Base-by-base conservation (phyloP, 2,888 invertebrate species). In the Chironomus riparius region DNA sequence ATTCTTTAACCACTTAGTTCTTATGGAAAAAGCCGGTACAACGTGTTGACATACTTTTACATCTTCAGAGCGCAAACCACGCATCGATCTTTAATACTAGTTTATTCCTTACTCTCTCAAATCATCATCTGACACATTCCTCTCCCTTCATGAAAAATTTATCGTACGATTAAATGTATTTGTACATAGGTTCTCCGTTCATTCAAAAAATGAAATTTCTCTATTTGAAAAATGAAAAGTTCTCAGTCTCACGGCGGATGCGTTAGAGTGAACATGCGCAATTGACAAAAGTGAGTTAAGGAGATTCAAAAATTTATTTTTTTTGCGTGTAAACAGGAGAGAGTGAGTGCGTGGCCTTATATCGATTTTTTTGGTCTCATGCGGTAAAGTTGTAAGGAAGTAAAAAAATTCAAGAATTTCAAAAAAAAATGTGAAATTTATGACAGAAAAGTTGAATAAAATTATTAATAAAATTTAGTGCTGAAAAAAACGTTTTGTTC, bases 291-390 rank as follows among this genome's bases (percentile, higher is more conserved):
- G 65, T 13, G 65, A 24, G 24, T 1, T 18, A 65, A 65, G 12
- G n/a, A 65, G 65, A 24, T 5, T 24, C 4, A 38, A 38, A 38
- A 24, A 65, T 24, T 24, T 13, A 21, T 24, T 65, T 65, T n/a
- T 10, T 22, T 24, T 21, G 13, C 65, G 24, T 21, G 15, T 56
- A n/a, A 56, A n/a, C 38, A 38, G 38, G 38, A 38, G 38, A 56
- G n/a, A 56, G 56, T 56, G 12, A 24, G 65, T 65, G 24, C 22
- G 21, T 65, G 65, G 24, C 12, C 18, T 12, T 21, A 21, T 24
- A 65, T 65, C 22, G 65, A 65, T 65, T 65, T 65, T 65, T 22
- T 21, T n/a, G n/a, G 65, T 65, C 56, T 56, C 56, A 56, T 56
- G 56, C 56, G 15, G 56, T 18, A 18, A 56, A 56, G 56, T 56